These are phyloP conservation scores for Ceramica pisi DNA, from an alignment of 2,888 invertebrate species.

Conservation along the genomic window DNA sequence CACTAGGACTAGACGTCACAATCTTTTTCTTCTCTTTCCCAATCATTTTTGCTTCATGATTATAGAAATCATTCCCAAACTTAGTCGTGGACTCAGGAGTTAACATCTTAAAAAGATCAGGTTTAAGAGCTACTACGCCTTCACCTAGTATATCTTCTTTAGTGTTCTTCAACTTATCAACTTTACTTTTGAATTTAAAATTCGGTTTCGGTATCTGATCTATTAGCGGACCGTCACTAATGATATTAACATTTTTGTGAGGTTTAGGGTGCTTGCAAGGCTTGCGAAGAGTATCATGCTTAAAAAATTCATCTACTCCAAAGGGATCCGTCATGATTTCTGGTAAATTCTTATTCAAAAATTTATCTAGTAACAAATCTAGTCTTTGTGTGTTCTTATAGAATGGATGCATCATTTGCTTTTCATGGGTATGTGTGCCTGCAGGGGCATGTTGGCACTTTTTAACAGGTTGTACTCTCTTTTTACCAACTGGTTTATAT, in stretches of 20 bases:
- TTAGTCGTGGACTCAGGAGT: neutral
- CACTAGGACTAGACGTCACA: slow-evolving; percentile 55
- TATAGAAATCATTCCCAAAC: slow-evolving; percentile 42
- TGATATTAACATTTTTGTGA: slow-evolving; percentile 20
- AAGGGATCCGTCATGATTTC: slow-evolving; percentile 68
- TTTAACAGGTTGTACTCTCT: slow-evolving; percentile 64
- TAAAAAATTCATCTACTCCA: slow-evolving; percentile 63
- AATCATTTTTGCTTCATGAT: slow-evolving; percentile 40
- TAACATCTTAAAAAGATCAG: slow-evolving; percentile 14
- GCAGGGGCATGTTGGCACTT: slow-evolving; percentile 79
- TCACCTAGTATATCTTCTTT: neutral
- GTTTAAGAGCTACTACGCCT: too few relatives aligned
- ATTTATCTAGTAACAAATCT: slow-evolving; percentile 76
- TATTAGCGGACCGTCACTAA: neutral
- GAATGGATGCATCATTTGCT: slow-evolving; percentile 79
- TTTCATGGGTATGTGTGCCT: slow-evolving; percentile 76
- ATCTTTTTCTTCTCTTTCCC: slow-evolving; percentile 39
- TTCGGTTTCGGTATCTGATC: slow-evolving; percentile 48
- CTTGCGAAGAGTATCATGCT: slow-evolving; percentile 51
- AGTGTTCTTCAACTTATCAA: neutral
- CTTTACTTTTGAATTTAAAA: neutral
- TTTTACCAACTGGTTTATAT: slow-evolving; percentile 68
- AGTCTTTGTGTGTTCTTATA: slow-evolving; percentile 79
- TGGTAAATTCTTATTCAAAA: slow-evolving; percentile 73
- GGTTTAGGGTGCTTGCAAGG: slow-evolving; percentile 62